phyloP scores from a whole-genome alignment of 2,797 vertebrate genomes.

The Lepidocolaptes lacrymiger region DNA sequence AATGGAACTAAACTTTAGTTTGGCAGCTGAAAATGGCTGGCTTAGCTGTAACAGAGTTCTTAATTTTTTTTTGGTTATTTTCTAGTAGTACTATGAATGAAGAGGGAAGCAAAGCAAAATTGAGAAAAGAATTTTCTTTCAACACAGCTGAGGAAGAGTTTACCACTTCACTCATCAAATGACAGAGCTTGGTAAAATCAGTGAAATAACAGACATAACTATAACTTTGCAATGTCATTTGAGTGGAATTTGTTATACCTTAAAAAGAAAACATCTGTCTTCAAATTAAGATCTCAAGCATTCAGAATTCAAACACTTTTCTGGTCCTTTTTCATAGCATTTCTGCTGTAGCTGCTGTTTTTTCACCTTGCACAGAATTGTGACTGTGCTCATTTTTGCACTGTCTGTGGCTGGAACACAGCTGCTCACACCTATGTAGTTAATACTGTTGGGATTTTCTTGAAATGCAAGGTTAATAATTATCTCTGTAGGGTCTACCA shows the following conservation, averaged over 20 bases:
- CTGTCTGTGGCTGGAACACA: neutral
- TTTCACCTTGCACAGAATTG: neutral
- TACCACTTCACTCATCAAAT: neutral
- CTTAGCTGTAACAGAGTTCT: neutral
- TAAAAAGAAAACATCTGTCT: neutral
- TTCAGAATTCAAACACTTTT: neutral
- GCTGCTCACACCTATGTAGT: accelerated
- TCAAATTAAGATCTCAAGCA: neutral
- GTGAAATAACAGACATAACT: neutral
- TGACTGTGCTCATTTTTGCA: neutral
- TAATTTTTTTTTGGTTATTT: neutral
- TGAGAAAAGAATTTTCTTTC: neutral
- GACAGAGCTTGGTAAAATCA: neutral
- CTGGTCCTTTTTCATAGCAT: neutral
- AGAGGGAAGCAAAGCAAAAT: neutral
- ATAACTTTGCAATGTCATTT: neutral
- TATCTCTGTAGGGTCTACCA: neutral
- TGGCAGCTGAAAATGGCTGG: conserved; percentile 37
- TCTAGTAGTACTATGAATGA: neutral
- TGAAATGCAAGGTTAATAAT: neutral
- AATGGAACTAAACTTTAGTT: conserved; percentile 50
- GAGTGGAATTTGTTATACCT: neutral
- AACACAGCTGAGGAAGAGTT: neutral
- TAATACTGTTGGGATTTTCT: neutral
- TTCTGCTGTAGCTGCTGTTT: neutral